Conservation (phyloP, 2,888 invertebrate species). For the Philopedon plagiatum region DNA sequence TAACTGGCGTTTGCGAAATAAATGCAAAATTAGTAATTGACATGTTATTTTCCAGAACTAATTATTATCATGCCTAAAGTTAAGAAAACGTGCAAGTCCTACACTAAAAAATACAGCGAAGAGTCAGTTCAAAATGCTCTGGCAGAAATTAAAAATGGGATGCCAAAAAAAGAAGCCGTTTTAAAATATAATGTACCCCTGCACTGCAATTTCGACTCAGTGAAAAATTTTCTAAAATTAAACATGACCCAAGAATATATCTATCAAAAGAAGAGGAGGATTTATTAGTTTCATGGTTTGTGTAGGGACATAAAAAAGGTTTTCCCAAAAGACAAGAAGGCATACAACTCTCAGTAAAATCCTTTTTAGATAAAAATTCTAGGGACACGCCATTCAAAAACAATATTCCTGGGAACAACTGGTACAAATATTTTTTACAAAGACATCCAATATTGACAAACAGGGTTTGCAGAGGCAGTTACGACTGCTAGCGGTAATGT, state of each 20-base stretch:
- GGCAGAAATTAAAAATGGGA: constrained; percentile 23
- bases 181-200: constrained; percentile 39
- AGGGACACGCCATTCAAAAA: constrained; percentile 45
- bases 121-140: constrained; percentile 28
- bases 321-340: constrained; percentile 56
- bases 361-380: constrained; percentile 53
- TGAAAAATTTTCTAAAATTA: constrained; percentile 42
- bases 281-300: constrained; percentile 35
- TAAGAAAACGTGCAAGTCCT: not conserved
- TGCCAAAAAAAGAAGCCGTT: constrained; percentile 26
- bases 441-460: constrained; percentile 56
- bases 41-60: not conserved
- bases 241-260: constrained; percentile 33
- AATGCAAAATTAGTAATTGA: constrained; percentile 2
- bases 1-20: not conserved
- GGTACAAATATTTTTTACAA: constrained; percentile 57
- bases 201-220: constrained; percentile 46
- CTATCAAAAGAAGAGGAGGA: constrained; percentile 23
- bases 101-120: constrained; percentile 22
- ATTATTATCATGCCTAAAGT: constrained; percentile 1
- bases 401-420: constrained; percentile 58
- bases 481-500: constrained; percentile 57
- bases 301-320: constrained; percentile 40
- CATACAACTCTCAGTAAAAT: constrained; percentile 49
- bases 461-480: constrained; percentile 59